These are phyloP conservation scores for Drosophila incognita DNA, from an alignment of 2,888 invertebrate species.

Conservation along the genomic window DNA sequence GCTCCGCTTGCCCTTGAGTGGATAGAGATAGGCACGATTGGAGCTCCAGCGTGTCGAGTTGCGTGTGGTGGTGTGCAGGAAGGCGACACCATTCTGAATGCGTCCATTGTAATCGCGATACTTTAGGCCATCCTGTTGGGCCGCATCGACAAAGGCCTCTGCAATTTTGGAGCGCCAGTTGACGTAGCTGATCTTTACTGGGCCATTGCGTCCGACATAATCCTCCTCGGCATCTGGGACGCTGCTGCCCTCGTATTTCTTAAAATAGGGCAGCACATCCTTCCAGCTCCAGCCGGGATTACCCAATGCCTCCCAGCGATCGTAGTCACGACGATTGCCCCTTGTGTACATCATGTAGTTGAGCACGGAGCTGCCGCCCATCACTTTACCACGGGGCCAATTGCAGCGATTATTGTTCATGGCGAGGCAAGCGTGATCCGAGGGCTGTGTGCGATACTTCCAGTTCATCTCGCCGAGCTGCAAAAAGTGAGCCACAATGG, in stretches of 20 bases:
- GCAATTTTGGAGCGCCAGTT: slow-evolving; percentile 87
- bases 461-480: slow-evolving; percentile 91
- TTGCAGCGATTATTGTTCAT: slow-evolving; percentile 91
- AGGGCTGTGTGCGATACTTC: slow-evolving; percentile 92
- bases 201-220: slow-evolving; percentile 87
- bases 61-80: slow-evolving; percentile 87
- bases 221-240: slow-evolving; percentile 86
- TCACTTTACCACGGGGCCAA: slow-evolving; percentile 92
- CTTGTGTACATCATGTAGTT: slow-evolving; percentile 93
- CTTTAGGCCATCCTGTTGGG: slow-evolving; percentile 87
- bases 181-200: slow-evolving; percentile 87
- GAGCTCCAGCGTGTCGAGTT: slow-evolving; percentile 87
- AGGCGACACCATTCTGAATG: slow-evolving; percentile 87
- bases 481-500: slow-evolving; percentile 89
- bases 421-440: slow-evolving; percentile 89
- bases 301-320: slow-evolving; percentile 90
- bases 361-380: slow-evolving; percentile 92
- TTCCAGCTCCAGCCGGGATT: slow-evolving; percentile 91
- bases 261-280: slow-evolving; percentile 91
- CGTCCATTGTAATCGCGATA: slow-evolving; percentile 89
- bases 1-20: slow-evolving; percentile 85
- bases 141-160: slow-evolving; percentile 88
- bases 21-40: slow-evolving; percentile 87
- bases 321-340: slow-evolving; percentile 90
- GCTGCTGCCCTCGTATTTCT: slow-evolving; percentile 90